Conservation (phyloP, 2,797 vertebrate species). For the Lateolabrax maculatus region DNA sequence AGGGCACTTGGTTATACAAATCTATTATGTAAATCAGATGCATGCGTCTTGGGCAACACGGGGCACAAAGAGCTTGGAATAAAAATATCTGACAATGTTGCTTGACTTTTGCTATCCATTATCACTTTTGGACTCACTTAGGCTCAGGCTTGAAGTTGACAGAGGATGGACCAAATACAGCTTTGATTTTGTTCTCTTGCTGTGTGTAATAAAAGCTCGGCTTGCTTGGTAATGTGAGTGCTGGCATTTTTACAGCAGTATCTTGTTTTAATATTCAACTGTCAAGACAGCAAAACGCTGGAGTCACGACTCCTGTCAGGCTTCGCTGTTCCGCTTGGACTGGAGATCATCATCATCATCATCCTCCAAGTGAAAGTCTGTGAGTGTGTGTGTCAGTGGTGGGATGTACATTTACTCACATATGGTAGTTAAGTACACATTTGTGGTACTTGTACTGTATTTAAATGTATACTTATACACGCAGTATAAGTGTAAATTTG, state of each 20-base stretch:
- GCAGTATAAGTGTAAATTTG: too few relatives aligned
- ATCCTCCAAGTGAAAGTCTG: neutral
- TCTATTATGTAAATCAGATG: neutral
- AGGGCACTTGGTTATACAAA: neutral
- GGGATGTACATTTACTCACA: too few relatives aligned
- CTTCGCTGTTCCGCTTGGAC: slow-evolving; percentile 38
- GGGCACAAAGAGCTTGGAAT: neutral
- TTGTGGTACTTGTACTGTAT: too few relatives aligned
- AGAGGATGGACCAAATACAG: neutral
- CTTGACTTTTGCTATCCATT: neutral
- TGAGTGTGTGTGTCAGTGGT: slow-evolving; percentile 29
- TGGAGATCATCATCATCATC: neutral
- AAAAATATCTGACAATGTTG: neutral
- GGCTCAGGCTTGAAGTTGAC: neutral
- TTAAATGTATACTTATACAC: too few relatives aligned
- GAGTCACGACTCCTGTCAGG: slow-evolving; percentile 49
- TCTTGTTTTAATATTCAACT: neutral
- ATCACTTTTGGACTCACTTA: neutral
- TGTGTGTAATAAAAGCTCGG: neutral
- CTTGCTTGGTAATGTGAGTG: slow-evolving; percentile 32
- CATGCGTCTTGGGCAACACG: neutral
- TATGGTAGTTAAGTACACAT: too few relatives aligned
- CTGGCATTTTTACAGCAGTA: neutral
- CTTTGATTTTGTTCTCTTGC: neutral
- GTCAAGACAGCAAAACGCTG: slow-evolving; percentile 45